These are phyloP conservation scores for Spodoptera picta DNA, from an alignment of 2,888 invertebrate genomes.

Conservation along the genomic window DNA sequence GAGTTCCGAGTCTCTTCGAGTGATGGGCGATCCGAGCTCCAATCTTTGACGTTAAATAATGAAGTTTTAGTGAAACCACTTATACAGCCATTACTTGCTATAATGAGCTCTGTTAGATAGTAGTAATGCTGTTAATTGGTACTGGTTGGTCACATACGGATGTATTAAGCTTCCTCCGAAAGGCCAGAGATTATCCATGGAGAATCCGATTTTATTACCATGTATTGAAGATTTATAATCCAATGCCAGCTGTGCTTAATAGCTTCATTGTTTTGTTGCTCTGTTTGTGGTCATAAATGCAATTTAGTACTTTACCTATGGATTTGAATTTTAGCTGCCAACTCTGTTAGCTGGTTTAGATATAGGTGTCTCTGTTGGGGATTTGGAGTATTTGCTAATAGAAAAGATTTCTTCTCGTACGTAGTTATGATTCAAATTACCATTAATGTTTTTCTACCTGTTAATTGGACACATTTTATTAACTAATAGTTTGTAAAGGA, in stretches of 20 bases:
- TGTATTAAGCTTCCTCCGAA: constrained; percentile 30
- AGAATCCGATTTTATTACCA: constrained; percentile 43
- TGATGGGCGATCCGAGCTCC: constrained; percentile 70
- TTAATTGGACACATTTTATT: too few species aligned
- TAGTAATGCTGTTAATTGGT: constrained; percentile 80
- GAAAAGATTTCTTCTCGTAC: too few species aligned
- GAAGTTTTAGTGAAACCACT: constrained; percentile 76
- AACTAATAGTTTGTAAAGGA: too few species aligned
- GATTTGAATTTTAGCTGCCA: too few species aligned
- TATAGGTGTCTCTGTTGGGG: too few species aligned
- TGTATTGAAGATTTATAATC: constrained; percentile 21
- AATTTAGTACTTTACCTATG: too few species aligned
- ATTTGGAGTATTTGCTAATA: too few species aligned
- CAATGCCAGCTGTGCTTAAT: constrained; percentile 8
- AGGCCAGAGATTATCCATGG: constrained; percentile 28
- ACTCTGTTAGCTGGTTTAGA: too few species aligned
- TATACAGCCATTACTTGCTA: constrained; percentile 74
- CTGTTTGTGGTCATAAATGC: neutral
- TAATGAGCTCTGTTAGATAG: constrained; percentile 80
- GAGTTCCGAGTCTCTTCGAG: constrained; percentile 61
- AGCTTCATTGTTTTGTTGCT: constrained; percentile 12
- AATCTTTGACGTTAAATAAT: constrained; percentile 83
- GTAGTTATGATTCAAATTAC: too few species aligned
- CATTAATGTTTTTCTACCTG: too few species aligned
- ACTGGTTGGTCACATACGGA: constrained; percentile 47